Evolutionary conservation across 2,113 vertebrate genomes (phyloP).

Genomic region (Scomber colias): DNA sequence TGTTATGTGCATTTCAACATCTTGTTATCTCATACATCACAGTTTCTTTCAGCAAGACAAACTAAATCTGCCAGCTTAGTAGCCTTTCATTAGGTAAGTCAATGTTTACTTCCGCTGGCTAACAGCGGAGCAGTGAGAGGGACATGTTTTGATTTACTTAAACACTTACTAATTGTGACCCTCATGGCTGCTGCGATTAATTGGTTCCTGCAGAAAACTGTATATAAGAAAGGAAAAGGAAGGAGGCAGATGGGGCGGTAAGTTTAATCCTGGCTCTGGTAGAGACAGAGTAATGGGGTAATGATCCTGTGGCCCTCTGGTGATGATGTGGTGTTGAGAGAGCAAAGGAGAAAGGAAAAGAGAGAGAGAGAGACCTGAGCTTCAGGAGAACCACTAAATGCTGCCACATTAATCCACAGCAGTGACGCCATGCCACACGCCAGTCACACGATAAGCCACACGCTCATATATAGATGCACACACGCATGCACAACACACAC

Average conservation of each 20-base stretch:
- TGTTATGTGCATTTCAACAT: slow-evolving; percentile 7
- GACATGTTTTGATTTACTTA: slow-evolving; percentile 74
- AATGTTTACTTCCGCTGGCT: slow-evolving; percentile 51
- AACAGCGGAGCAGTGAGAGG: slow-evolving; percentile 30
- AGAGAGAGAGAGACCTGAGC: slow-evolving; percentile 67
- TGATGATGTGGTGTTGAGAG: slow-evolving; percentile 78
- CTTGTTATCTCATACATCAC: neutral
- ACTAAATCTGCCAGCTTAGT: neutral
- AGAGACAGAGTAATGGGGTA: slow-evolving; percentile 73
- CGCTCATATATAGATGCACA: neutral
- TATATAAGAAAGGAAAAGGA: slow-evolving; percentile 37
- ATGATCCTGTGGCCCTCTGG: slow-evolving; percentile 73
- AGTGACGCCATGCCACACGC: slow-evolving; percentile 74
- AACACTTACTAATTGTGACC: slow-evolving; percentile 74
- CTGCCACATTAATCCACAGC: slow-evolving; percentile 78
- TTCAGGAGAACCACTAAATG: slow-evolving; percentile 80
- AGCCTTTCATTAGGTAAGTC: slow-evolving; percentile 52
- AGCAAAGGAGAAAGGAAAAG: slow-evolving; percentile 73
- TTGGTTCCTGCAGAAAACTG: slow-evolving; percentile 68
- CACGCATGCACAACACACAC: too few relatives aligned
- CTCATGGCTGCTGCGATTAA: slow-evolving; percentile 70
- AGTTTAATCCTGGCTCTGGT: slow-evolving; percentile 62
- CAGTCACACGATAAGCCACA: slow-evolving; percentile 59
- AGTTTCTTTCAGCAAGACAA: slow-evolving; percentile 19
- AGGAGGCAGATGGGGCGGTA: slow-evolving; percentile 55